Evolutionary conservation across 2,797 vertebrate genomes (phyloP).

Genomic region (Valencia hispanica): DNA sequence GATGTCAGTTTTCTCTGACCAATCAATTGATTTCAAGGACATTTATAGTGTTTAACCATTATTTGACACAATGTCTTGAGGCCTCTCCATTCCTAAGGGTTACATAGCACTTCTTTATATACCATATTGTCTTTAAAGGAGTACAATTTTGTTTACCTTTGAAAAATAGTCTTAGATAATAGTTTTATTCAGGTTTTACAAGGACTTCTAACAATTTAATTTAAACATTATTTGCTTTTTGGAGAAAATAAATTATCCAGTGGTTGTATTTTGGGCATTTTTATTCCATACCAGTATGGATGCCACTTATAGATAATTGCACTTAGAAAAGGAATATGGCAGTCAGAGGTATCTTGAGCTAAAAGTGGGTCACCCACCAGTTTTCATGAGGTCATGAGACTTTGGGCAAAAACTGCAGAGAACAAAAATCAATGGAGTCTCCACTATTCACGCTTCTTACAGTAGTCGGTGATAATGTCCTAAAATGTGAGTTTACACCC

Average conservation of each 20-base stretch:
- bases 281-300: no score
- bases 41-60: background rate
- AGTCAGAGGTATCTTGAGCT: no score
- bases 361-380: background rate
- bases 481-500: no score
- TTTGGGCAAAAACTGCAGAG: background rate
- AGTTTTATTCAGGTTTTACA: background rate
- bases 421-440: background rate
- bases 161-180: background rate
- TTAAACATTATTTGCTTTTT: background rate
- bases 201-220: background rate
- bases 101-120: background rate
- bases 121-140: background rate
- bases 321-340: no score
- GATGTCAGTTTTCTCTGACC: background rate
- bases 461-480: background rate
- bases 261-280: background rate
- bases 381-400: background rate
- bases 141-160: background rate
- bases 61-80: background rate
- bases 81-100: background rate
- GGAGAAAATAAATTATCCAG: background rate
- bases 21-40: background rate
- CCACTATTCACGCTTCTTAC: background rate
- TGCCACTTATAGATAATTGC: no score